Evolutionary conservation across 2,888 invertebrate genomes (phyloP), one percentile per base, ranked within the genome.

Genomic region (Microctonus brassicae): DNA sequence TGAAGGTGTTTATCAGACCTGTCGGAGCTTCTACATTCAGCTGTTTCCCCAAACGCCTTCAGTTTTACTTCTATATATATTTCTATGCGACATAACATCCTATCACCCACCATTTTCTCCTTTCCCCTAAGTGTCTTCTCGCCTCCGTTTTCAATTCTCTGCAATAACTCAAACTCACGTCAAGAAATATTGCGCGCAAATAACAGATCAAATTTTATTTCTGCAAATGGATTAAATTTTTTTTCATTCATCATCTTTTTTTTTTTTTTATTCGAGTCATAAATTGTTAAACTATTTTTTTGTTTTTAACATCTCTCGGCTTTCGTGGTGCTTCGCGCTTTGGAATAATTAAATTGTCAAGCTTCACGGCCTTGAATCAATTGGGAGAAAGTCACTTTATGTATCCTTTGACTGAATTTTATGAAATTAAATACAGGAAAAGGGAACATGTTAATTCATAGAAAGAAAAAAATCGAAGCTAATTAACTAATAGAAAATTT

Each of bases 81-180:
- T 34, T 63, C 24, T 24, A 60, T 13, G 60, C 53, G 74, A 75
- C 74, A 75, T 17, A 17, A 47, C n/a, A 47, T 47, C 47, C 47
- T 75, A 74, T 77, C 34, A 26, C 71, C 20, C 39, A 52, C 67
- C 60, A 55, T 64, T 20, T 2, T 52, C 17, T 17, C 6, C 47
- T 20, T 47, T n/a, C 7, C 17, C 47, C 17, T 17, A 4, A 17
- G 4, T 47, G 47, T 47, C 20, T 20, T 47, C 47, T 17, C 17
- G 17, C 47, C 47, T 67, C 67, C 39, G 72, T 39, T 69, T 55
- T 39, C 63, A 62, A 53, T 67, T 67, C 20, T 72, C 71, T 68
- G 75, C 76, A 80, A 79, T 77, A 81, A 80, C 77, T 81, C 78
- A 78, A 79, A 79, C 74, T 77, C 67, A 53, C n/a, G 22, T 34